Evolutionary conservation across 2,113 vertebrate species (phyloP).

Genomic region (Physeter macrocephalus): DNA sequence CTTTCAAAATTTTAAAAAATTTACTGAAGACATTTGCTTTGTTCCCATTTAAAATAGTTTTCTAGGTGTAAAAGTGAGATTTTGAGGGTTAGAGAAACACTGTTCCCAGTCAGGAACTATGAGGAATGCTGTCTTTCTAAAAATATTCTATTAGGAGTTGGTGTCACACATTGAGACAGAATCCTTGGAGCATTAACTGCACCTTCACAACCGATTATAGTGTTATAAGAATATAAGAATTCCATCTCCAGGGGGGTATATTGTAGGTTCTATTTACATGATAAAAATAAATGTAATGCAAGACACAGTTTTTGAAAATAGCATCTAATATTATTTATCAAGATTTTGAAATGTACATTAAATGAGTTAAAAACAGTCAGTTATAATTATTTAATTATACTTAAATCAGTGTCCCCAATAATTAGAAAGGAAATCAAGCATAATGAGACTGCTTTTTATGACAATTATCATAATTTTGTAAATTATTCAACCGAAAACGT

Average conservation of each 20-base stretch:
- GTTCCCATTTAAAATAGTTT: not conserved
- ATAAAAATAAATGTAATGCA: not conserved
- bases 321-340: not conserved
- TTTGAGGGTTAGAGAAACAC: not conserved
- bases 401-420: not conserved
- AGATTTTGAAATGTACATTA: not conserved
- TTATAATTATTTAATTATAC: slow-evolving; percentile 27
- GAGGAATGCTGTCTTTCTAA: not conserved
- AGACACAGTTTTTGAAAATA: not conserved
- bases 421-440: slow-evolving; percentile 16
- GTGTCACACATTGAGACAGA: not conserved
- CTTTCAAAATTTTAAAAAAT: not conserved
- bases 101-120: not conserved
- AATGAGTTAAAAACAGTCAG: not conserved
- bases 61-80: not conserved
- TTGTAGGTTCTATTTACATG: not conserved
- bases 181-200: not conserved
- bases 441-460: slow-evolving; percentile 22
- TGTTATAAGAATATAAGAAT: not conserved
- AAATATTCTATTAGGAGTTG: not conserved
- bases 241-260: not conserved
- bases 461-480: slow-evolving; percentile 24
- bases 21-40: not conserved
- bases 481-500: slow-evolving; percentile 6
- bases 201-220: not conserved